phyloP scores from a whole-genome alignment of 1,140 invertebrate genomes.

The Planococcus citri region DNA sequence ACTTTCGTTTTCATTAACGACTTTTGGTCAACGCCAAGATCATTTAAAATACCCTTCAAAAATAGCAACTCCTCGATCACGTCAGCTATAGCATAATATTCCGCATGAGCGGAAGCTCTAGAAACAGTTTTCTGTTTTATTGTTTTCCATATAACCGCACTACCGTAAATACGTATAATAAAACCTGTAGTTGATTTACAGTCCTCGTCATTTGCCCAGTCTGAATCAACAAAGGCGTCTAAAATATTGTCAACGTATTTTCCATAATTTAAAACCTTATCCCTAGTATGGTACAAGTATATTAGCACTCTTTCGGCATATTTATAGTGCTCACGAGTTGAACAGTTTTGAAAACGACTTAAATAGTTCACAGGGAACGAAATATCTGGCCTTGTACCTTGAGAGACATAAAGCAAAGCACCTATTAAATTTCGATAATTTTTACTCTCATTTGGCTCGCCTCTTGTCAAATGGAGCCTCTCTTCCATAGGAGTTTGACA shows the following conservation, averaged over 20 bases:
- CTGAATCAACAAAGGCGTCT: background rate
- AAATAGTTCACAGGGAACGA: conserved; percentile 30
- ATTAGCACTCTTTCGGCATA: conserved; percentile 32
- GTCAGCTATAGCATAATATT: background rate
- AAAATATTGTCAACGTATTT: background rate
- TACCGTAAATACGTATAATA: background rate
- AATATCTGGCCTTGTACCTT: conserved; percentile 32
- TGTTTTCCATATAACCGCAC: conserved; percentile 20
- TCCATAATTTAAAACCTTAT: conserved; percentile 12
- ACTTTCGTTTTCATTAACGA: background rate
- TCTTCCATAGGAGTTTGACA: conserved; percentile 10
- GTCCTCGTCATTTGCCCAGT: background rate
- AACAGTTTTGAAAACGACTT: conserved; percentile 32
- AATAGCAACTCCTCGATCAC: background rate
- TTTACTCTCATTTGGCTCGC: too few relatives aligned
- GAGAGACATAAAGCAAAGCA: background rate
- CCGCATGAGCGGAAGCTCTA: background rate
- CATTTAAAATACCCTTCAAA: background rate
- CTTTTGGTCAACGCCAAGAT: too few relatives aligned
- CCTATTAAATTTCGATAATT: conserved; percentile 14
- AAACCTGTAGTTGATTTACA: background rate
- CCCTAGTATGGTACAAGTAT: conserved; percentile 32
- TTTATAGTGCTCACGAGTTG: conserved; percentile 31
- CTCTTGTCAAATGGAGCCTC: too few relatives aligned
- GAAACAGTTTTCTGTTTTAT: conserved; percentile 8